Base-by-base conservation (phyloP, 2,113 vertebrate genomes). In the Perca fluviatilis region DNA sequence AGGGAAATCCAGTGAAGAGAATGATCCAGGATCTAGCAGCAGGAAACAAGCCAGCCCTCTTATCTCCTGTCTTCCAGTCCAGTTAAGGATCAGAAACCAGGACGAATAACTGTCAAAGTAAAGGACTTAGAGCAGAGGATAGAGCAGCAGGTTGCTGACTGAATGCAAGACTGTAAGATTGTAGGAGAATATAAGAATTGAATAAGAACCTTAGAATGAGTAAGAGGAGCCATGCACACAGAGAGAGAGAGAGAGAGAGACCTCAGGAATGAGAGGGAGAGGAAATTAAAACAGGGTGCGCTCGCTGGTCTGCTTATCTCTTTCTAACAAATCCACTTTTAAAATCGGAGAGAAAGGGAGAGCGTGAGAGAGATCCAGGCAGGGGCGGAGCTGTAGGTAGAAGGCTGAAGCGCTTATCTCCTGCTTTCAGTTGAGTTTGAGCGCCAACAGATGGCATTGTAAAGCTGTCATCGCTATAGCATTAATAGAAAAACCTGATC, bases 401-500 rank as follows among this genome's bases (percentile, higher is more conserved):
- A 53, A 36, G 46, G 63, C 66, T 77, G 66, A 68, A 73, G 68
- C 70, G 66, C 71, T 82, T 62, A 82, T 89, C 80, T 80, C 19
- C 61, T 36, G 72, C 57, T n/a, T 68, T 88, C 74, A 36, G 84
- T 62, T 11, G 76, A 85, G 77, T 86, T 81, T 40, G 56, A 81
- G 63, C 13, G 4, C 85, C 78, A 85, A 76, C 73, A 53, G 70
- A 74, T 53, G 60, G 61, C 68, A 86, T 86, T 86, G 83, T 88
- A 66, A 85, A 84, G 81, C 87, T 86, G 87, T 88, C 90, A 73
- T 89, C 77, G 58, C 81, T 46, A 6, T 18, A 70, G 50, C 14
- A 11, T 66, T 86, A 86, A 89, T 85, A 86, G 79, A 85, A 89
- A 87, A 85, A 74, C 62, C 73, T 74, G 80, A 89, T 88, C 74